Percentiles rank a stretch among this genome's conserved stretches.
Evolutionary conservation across 2,113 vertebrate genomes (phyloP).

Genomic region (Daubentonia madagascariensis): DNA sequence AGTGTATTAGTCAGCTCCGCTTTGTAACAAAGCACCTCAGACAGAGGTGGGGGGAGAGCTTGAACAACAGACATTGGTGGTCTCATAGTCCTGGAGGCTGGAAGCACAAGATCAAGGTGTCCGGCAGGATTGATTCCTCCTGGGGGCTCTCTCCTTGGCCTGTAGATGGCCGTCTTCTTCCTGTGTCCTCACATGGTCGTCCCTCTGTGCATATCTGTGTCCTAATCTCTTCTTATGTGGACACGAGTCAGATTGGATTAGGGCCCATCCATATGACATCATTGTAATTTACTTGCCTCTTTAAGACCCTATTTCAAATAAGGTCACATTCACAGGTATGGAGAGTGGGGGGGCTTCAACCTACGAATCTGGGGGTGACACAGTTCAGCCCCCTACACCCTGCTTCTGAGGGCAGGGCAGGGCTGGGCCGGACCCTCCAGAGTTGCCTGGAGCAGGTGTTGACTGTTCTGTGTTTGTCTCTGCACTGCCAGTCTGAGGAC

Average conservation of each 20-base stretch:
- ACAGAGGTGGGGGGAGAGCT: rapidly evolving
- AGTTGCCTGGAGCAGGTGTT: background rate
- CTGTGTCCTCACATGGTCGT: rapidly evolving
- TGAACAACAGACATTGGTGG: rapidly evolving
- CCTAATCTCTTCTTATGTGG: background rate
- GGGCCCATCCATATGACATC: background rate
- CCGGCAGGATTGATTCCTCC: background rate
- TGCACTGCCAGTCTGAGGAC: background rate
- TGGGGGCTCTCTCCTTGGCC: background rate
- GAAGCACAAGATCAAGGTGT: background rate
- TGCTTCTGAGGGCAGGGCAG: rapidly evolving
- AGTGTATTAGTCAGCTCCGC: background rate
- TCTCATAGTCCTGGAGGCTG: background rate
- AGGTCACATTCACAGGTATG: rapidly evolving
- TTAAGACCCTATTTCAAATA: background rate
- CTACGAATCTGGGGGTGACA: background rate
- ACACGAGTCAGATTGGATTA: background rate
- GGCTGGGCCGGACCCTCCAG: background rate
- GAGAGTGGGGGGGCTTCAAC: no score
- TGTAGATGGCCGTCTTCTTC: rapidly evolving
- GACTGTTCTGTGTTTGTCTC: background rate
- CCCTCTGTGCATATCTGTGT: background rate
- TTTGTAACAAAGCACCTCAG: rapidly evolving
- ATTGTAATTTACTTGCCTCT: background rate
- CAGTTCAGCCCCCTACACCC: no score